phyloP scores from a whole-genome alignment of 2,797 vertebrate species.

The Pempheris klunzingeri region DNA sequence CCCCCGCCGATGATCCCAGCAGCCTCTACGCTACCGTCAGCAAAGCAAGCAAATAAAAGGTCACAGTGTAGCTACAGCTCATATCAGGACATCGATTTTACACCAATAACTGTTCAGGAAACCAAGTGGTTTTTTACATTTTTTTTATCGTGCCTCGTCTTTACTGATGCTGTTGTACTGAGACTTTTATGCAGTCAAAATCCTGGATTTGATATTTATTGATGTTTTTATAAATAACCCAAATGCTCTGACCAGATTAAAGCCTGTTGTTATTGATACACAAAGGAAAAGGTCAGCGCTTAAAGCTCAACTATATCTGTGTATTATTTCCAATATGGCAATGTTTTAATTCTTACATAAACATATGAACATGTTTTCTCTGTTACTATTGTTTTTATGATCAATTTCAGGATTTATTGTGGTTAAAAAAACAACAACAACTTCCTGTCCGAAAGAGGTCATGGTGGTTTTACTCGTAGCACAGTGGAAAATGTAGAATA shows the following conservation, averaged over 20 bases:
- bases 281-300: background rate
- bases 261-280: background rate
- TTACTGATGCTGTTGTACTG: background rate
- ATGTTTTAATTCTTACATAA: background rate
- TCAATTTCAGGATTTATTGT: background rate
- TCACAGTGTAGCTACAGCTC: background rate
- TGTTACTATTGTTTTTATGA: background rate
- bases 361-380: background rate
- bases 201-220: background rate
- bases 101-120: background rate
- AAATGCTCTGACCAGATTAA: background rate
- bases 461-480: background rate
- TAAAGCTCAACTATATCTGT: background rate
- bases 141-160: too few relatives aligned
- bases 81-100: background rate
- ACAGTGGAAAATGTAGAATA: too few relatives aligned
- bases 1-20: background rate
- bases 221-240: background rate
- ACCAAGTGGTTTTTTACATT: background rate
- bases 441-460: background rate
- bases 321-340: background rate
- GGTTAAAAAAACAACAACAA: background rate
- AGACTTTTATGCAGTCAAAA: too few relatives aligned
- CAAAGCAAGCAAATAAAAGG: background rate
- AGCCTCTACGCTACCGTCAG: constrained; percentile 1